phyloP scores from a whole-genome alignment of 2,888 invertebrate species.

The Aphidoletes aphidimyza region DNA sequence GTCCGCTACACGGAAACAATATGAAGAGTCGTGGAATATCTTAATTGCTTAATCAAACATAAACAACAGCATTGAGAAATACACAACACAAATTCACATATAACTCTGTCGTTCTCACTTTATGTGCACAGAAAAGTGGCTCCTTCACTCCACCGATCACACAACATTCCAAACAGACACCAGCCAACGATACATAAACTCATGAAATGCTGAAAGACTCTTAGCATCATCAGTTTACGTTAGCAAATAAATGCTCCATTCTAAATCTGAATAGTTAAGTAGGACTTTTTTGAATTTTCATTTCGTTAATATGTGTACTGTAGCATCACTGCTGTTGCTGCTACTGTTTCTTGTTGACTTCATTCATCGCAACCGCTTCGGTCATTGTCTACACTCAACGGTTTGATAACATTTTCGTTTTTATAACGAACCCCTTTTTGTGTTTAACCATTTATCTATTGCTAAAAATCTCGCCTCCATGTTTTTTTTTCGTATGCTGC shows the following conservation, averaged over 20 bases:
- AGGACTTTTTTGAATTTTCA: background rate
- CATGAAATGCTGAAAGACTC: constrained; percentile 3
- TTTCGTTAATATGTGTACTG: background rate
- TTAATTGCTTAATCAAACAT: constrained; percentile 40
- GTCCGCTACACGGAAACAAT: background rate
- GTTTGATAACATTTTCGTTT: constrained; percentile 8
- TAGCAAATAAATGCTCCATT: background rate
- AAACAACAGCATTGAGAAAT: constrained; percentile 21
- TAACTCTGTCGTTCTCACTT: background rate
- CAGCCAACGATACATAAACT: background rate
- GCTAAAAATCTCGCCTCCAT: too few relatives aligned
- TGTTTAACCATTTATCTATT: too few relatives aligned
- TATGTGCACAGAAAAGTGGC: background rate
- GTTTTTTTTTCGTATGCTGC: too few relatives aligned
- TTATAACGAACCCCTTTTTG: too few relatives aligned
- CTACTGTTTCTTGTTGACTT: too few relatives aligned
- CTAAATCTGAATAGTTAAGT: background rate
- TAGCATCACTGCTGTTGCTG: background rate
- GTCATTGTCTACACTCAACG: background rate
- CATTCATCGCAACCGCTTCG: too few relatives aligned
- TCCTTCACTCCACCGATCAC: too few relatives aligned
- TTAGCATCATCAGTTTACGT: constrained; percentile 9
- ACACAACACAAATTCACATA: background rate
- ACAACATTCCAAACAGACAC: background rate
- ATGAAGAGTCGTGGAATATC: background rate